Conservation (phyloP, 2,888 invertebrate species). For the Trilocha varians region DNA sequence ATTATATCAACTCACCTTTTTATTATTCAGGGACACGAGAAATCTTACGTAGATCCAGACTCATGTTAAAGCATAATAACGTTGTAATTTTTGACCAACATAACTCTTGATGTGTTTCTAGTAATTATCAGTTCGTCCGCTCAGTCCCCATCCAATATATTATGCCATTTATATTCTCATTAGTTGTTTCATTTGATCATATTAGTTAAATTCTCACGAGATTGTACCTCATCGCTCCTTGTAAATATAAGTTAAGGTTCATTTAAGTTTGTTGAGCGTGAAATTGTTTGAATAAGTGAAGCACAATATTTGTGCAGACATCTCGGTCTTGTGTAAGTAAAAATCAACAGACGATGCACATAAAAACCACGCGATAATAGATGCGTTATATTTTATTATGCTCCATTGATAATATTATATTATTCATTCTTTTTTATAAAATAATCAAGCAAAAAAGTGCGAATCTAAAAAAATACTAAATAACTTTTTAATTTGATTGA, state of each 20-base stretch:
- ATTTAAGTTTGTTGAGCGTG: slow-evolving; percentile 41
- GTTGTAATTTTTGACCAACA: background rate
- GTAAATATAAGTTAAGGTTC: slow-evolving; percentile 42
- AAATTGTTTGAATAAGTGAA: slow-evolving; percentile 24
- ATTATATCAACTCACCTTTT: too few species aligned
- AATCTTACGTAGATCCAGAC: too few species aligned
- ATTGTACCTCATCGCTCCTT: slow-evolving; percentile 47
- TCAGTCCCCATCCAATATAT: slow-evolving; percentile 60
- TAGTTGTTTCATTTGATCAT: slow-evolving; percentile 63
- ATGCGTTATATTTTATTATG: too few species aligned
- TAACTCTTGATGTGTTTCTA: background rate
- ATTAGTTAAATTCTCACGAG: slow-evolving; percentile 56
- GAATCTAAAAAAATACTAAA: too few species aligned
- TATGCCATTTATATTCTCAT: slow-evolving; percentile 65
- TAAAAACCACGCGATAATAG: too few species aligned
- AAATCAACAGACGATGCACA: background rate
- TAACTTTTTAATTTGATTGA: too few species aligned
- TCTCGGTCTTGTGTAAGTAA: slow-evolving; percentile 2
- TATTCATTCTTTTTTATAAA: too few species aligned
- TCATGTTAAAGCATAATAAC: too few species aligned
- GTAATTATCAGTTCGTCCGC: background rate
- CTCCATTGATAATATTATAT: too few species aligned
- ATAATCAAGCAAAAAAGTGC: too few species aligned
- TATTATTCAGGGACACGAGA: too few species aligned
- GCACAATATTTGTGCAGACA: slow-evolving; percentile 9